Conservation (phyloP, 2,888 invertebrate genomes). For the Lasioglossum leucozonium region DNA sequence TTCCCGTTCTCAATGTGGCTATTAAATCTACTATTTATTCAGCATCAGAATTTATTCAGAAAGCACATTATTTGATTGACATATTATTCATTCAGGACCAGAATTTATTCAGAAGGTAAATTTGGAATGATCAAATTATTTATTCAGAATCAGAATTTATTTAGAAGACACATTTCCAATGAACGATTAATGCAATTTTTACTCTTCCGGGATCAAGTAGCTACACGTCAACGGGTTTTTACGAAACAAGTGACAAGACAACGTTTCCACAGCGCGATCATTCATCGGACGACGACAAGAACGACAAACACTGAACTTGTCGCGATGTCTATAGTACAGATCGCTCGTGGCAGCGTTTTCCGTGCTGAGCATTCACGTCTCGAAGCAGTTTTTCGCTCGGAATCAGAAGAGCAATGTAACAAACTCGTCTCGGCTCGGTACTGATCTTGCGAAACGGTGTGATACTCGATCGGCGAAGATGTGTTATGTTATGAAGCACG, state of each 20-base stretch:
- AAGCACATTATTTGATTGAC: too few species aligned
- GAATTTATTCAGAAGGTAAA: too few species aligned
- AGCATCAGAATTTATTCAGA: too few species aligned
- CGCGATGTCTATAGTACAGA: neutral
- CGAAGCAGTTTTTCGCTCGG: conserved; percentile 17
- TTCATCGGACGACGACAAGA: neutral
- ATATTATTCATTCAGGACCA: too few species aligned
- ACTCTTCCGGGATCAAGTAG: neutral
- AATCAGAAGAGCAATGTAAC: neutral
- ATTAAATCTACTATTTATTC: neutral
- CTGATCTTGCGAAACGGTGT: neutral
- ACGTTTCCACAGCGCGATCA: neutral
- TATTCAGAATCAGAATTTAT: neutral
- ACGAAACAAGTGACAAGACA: neutral
- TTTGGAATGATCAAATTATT: too few species aligned
- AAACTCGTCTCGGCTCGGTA: neutral
- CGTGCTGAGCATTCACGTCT: conserved; percentile 45
- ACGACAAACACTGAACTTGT: neutral
- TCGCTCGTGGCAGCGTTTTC: neutral
- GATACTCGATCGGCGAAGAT: neutral
- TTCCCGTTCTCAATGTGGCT: neutral
- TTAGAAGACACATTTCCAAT: neutral
- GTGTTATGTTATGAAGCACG: neutral
- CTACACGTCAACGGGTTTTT: neutral
- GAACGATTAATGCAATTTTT: neutral